A percentile compares a stretch with the other conserved stretches of the same genome.
phyloP scores from a whole-genome alignment of 2,888 invertebrate species.

The Lypha dubia region DNA sequence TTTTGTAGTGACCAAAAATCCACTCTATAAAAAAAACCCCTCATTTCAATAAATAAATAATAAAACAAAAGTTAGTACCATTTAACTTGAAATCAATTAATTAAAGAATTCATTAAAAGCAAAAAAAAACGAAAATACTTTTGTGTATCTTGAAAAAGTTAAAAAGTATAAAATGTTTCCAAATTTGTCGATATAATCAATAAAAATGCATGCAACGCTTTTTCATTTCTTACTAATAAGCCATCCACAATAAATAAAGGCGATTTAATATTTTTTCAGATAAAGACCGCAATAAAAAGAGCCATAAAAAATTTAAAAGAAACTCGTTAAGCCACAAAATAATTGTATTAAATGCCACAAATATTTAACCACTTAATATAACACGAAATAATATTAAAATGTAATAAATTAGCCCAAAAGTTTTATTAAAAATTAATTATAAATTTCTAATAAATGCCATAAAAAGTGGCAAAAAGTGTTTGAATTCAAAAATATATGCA shows the following conservation, averaged over 20 bases:
- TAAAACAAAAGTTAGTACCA: background rate
- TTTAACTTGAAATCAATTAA: background rate
- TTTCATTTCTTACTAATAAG: conserved; percentile 9
- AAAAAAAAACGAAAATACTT: background rate
- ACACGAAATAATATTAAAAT: background rate
- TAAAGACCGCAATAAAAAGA: conserved; percentile 26
- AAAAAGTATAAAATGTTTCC: background rate
- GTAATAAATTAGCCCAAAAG: background rate
- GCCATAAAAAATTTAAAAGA: background rate
- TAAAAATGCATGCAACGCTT: background rate
- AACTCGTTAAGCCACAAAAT: conserved; percentile 19
- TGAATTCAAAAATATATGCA: background rate
- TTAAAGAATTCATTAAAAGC: background rate
- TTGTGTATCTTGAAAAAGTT: background rate
- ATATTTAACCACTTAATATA: background rate
- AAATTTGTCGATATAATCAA: background rate
- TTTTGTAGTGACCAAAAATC: background rate
- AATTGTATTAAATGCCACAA: conserved; percentile 11
- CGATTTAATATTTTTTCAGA: conserved; percentile 26
- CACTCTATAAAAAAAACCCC: background rate
- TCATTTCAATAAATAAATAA: background rate
- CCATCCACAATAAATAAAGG: conserved; percentile 29
- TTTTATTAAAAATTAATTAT: background rate
- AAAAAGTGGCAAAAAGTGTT: background rate
- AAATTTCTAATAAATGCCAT: background rate